A percentile compares a stretch with the other conserved stretches of the same genome.
These are phyloP conservation scores for Perdita meconis DNA, from an alignment of 2,888 invertebrate species.

Conservation along the genomic window DNA sequence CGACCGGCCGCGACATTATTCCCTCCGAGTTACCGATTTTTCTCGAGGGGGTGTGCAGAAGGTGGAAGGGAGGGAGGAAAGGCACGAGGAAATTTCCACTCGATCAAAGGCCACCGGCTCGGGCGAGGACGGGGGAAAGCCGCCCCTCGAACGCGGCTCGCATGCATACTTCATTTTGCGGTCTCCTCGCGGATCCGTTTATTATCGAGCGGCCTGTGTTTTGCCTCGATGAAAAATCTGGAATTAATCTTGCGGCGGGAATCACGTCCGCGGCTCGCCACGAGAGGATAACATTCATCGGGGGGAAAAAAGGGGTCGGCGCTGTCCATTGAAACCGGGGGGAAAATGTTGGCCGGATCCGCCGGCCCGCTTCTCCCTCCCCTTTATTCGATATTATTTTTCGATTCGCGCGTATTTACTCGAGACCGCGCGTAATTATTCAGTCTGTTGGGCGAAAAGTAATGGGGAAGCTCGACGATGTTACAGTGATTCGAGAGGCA, in stretches of 20 bases:
- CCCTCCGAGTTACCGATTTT: constrained; percentile 58
- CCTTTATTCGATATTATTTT: neutral
- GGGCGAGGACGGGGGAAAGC: constrained; percentile 16
- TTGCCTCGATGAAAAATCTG: constrained; percentile 4
- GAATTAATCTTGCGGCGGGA: constrained; percentile 28
- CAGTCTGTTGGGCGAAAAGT: neutral
- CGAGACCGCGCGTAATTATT: neutral
- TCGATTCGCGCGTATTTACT: constrained; percentile 12
- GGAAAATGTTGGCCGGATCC: neutral
- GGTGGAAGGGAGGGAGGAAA: too few relatives aligned
- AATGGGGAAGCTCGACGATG: constrained; percentile 6
- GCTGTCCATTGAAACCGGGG: constrained; percentile 21
- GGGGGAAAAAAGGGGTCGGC: neutral
- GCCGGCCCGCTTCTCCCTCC: too few relatives aligned
- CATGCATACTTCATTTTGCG: constrained; percentile 24
- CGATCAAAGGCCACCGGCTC: constrained; percentile 46
- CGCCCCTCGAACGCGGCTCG: constrained; percentile 15
- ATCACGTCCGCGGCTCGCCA: constrained; percentile 12
- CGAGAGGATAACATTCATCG: neutral
- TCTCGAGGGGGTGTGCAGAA: constrained; percentile 40
- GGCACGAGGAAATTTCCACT: constrained; percentile 7
- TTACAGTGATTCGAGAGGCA: constrained; percentile 2
- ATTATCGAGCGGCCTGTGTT: constrained; percentile 11
- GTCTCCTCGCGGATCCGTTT: constrained; percentile 12
- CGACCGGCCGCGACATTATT: constrained; percentile 48